Evolutionary conservation across 35 echinoderm and acorn worm genomes (phyloP), one percentile per base, ranked within the genome.

Genomic region (Lytechinus variegatus): DNA sequence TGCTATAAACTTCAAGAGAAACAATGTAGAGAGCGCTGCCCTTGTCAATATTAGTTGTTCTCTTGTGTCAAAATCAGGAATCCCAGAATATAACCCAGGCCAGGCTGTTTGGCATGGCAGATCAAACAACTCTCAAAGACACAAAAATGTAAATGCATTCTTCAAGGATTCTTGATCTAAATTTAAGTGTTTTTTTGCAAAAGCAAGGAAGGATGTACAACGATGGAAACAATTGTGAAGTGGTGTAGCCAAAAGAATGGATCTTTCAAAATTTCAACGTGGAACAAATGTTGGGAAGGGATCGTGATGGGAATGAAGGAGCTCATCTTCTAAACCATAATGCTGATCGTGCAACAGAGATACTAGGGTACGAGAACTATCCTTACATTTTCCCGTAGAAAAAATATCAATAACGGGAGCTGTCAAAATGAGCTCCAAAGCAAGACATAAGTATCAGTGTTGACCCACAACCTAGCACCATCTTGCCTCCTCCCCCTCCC

Each of bases 181-280:
- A 60, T 60, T 60, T 12, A 10, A 60, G 10, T 9, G 16, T 60
- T 16, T 60, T 79, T 24, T 79, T 6, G 66, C 66, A 79, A 79
- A 79, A 79, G 66, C 66, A 79, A 79, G 66, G 66, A 79, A 79
- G 66, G 66, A 7, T 79, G 56, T 79, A 79, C 66, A 79, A 79
- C 24, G 7, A 24, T 19, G 19, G 19, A 79, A 44, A 79, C 66
- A 79, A 16, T 79, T 44, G 21, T 16, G 66, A 7, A 24, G 66
- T 79, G 66, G 8, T 79, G 66, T 79, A 79, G 66, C 66, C 66
- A 79, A 24, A 79, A 79, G 66, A 79, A n/a, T n/a, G 1, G 16
- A 79, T 7, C 12, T 24, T 24, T 79, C 2, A 44, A 44, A 44
- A 44, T 44, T 19, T n/a, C 19, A 79, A 19, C n/a, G n/a, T 24